Base-by-base conservation (phyloP, 2,888 invertebrate genomes). In the Thumatha senex region DNA sequence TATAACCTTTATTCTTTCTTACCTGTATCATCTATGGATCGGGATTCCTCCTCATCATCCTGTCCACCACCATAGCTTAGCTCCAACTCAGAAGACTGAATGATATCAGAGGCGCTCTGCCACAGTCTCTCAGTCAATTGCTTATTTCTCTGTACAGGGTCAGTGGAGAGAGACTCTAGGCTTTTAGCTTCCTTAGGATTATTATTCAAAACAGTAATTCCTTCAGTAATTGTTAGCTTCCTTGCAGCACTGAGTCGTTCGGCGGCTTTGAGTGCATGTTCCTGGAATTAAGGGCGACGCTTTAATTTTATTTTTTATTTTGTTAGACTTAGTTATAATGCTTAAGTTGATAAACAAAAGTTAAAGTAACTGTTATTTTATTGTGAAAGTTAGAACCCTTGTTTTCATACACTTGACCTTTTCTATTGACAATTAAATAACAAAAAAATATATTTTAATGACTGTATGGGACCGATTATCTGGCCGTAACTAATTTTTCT, bases 261-360 rank as follows among this genome's bases (percentile, higher is more conserved):
- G 11, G 86, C 77, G 1, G 82, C 85, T 69, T 82, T 86, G 0
- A 89, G 70, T 0, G 87, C 89, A 50, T 89, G 84, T 67, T 91
- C 91, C 91, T 91, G 62, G 14, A 46, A 31, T 8, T 5, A 31
- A 11, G 2, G 18, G n/a, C n/a, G n/a, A n/a, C 5, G 18, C 5
- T 24, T 4, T 5, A 24, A 4, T 24, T 24, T 24, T 5, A 24
- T 4, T 5, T 5, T 24, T 24, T 5, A 24, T 2, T 24, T 24
- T 24, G n/a, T n/a, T n/a, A n/a, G n/a, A n/a, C n/a, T n/a, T n/a
- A n/a, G n/a, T n/a, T n/a, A n/a, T n/a, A n/a, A n/a, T n/a, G n/a
- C n/a, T n/a, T n/a, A n/a, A 24, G 18, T 24, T 24, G 2, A 4
- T 24, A n/a, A 4, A 24, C 18, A 24, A 24, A 24, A 24, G 18